Conservation (phyloP, 2,113 vertebrate genomes). For the Myocastor coypus region DNA sequence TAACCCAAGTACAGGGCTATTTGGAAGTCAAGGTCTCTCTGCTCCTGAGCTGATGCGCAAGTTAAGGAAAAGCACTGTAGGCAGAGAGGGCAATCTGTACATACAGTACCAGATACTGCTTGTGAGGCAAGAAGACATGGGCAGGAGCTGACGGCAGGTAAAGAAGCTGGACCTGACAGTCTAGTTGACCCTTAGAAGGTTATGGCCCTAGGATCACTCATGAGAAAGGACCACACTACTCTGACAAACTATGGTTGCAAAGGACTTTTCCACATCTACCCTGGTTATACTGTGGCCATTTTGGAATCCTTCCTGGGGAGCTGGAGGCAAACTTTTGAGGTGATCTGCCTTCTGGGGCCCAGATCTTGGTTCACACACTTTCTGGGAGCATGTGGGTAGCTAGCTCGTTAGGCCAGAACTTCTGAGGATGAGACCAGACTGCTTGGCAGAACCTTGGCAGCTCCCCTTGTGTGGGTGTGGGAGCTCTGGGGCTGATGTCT, state of each 20-base stretch:
- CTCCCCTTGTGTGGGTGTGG: background rate
- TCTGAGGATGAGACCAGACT: background rate
- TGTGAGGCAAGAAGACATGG: background rate
- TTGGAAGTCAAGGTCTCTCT: background rate
- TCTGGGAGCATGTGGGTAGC: background rate
- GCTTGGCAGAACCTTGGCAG: background rate
- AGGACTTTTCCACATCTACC: background rate
- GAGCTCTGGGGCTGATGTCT: background rate
- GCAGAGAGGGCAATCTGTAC: background rate
- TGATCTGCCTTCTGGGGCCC: background rate
- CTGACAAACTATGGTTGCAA: background rate
- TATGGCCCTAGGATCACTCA: background rate
- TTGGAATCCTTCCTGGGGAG: background rate
- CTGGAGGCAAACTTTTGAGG: background rate
- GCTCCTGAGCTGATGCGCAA: constrained; percentile 18
- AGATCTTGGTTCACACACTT: background rate
- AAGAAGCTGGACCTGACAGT: background rate
- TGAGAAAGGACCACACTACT: background rate
- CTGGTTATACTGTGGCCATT: background rate
- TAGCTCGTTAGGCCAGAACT: background rate
- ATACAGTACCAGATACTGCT: background rate
- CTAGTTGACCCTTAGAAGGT: background rate
- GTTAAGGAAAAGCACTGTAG: background rate
- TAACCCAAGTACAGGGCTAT: background rate
- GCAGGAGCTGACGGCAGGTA: background rate